A percentile compares a stretch with the other conserved stretches of the same genome.
phyloP scores from a whole-genome alignment of 2,888 invertebrate species.

The Agonopterix alstromeriana region DNA sequence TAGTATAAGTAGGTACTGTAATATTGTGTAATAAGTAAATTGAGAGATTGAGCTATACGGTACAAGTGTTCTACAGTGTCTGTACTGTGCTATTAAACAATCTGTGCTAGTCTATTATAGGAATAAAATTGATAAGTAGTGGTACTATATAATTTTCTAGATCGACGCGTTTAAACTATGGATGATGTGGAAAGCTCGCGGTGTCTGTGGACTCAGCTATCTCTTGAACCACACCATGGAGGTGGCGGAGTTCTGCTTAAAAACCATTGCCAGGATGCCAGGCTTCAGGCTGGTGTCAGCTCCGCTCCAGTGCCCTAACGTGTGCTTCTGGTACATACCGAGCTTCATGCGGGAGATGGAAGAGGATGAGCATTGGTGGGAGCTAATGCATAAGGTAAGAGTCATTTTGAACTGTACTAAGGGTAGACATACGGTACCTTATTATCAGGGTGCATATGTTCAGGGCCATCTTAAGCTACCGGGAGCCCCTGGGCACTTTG shows the following conservation, averaged over 20 bases:
- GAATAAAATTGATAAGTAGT: background rate
- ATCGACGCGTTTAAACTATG: slow-evolving; percentile 94
- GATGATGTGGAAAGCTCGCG: slow-evolving; percentile 93
- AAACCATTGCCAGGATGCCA: slow-evolving; percentile 61
- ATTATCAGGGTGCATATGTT: no score
- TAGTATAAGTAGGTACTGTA: no score
- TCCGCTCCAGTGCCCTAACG: slow-evolving; percentile 84
- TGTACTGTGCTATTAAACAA: no score
- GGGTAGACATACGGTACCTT: no score
- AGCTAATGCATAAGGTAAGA: slow-evolving; percentile 65
- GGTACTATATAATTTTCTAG: slow-evolving; percentile 40
- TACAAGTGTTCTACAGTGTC: no score
- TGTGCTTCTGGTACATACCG: slow-evolving; percentile 94
- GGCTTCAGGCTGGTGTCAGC: slow-evolving; percentile 79
- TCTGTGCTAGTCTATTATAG: no score
- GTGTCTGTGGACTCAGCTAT: slow-evolving; percentile 75
- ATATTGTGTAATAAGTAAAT: no score
- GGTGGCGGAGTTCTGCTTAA: slow-evolving; percentile 75
- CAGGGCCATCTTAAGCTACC: no score
- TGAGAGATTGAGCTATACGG: no score
- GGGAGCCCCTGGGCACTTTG: no score
- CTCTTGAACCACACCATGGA: slow-evolving; percentile 81
- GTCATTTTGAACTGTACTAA: background rate
- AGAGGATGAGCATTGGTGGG: slow-evolving; percentile 70
- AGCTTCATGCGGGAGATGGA: slow-evolving; percentile 56